Evolutionary conservation across 2,113 vertebrate genomes (phyloP).

Genomic region (Cygnus atratus): DNA sequence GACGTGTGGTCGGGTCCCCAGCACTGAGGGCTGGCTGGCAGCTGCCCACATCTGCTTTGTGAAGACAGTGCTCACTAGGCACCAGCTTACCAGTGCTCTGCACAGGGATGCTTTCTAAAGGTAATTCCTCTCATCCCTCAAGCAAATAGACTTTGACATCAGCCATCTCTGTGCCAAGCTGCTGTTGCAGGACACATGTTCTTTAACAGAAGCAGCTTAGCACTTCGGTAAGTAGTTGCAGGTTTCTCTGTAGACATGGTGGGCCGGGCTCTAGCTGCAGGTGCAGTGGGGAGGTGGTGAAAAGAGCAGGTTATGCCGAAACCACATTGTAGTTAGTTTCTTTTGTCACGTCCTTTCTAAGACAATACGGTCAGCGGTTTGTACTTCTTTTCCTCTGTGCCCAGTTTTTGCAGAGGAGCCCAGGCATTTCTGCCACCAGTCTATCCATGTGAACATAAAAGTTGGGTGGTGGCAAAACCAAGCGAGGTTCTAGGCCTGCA

Average conservation of each 20-base stretch:
- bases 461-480: neutral
- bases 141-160: neutral
- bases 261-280: neutral
- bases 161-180: neutral
- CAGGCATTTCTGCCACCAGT: neutral
- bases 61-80: fast-evolving
- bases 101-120: fast-evolving
- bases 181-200: neutral
- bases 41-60: neutral
- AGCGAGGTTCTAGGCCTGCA: neutral
- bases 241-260: neutral
- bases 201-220: neutral
- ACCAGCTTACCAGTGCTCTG: fast-evolving
- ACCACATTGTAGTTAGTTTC: neutral
- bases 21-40: neutral
- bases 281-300: neutral
- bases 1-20: neutral
- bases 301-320: neutral
- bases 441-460: neutral
- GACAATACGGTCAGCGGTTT: too few species aligned
- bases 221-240: neutral
- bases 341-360: neutral
- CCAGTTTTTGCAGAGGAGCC: neutral
- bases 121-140: neutral
- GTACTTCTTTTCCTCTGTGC: fast-evolving